A percentile compares a stretch with the other conserved stretches of the same genome.
Evolutionary conservation across 64 coral and sea anemone genomes (phyloP).

Genomic region (Stichodactyla helianthus): DNA sequence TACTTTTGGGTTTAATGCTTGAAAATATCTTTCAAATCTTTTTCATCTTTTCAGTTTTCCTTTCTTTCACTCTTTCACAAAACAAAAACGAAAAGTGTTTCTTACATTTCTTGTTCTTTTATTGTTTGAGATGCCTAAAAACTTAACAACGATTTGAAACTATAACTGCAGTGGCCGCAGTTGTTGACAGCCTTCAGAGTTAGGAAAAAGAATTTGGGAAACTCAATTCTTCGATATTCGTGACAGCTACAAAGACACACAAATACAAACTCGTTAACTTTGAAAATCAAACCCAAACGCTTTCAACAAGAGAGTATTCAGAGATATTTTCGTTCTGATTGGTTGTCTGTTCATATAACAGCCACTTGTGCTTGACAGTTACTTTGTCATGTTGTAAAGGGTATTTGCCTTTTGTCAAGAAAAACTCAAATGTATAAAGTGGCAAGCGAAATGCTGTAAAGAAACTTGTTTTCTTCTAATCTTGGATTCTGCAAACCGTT

Average conservation of each 20-base stretch:
- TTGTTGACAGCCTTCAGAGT: neutral
- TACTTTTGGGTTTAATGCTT: neutral
- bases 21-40: neutral
- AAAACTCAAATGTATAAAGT: neutral
- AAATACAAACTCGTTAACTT: neutral
- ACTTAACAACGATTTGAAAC: neutral
- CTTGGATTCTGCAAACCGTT: neutral
- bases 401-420: conserved; percentile 20
- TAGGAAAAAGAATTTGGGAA: neutral
- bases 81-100: neutral
- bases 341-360: conserved; percentile 9
- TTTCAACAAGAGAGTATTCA: neutral
- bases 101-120: neutral
- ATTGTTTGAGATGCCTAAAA: too few relatives aligned
- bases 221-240: neutral
- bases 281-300: conserved; percentile 7
- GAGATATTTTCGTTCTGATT: neutral
- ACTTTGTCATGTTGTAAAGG: neutral
- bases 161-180: neutral
- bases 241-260: neutral
- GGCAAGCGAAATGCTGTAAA: neutral
- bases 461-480: too few relatives aligned
- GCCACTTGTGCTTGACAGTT: conserved; percentile 13
- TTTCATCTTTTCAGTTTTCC: neutral
- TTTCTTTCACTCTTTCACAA: neutral